These are phyloP conservation scores for Nesometra sesokonis DNA, from an alignment of 35 echinoderm and acorn worm genomes.

Conservation along the genomic window DNA sequence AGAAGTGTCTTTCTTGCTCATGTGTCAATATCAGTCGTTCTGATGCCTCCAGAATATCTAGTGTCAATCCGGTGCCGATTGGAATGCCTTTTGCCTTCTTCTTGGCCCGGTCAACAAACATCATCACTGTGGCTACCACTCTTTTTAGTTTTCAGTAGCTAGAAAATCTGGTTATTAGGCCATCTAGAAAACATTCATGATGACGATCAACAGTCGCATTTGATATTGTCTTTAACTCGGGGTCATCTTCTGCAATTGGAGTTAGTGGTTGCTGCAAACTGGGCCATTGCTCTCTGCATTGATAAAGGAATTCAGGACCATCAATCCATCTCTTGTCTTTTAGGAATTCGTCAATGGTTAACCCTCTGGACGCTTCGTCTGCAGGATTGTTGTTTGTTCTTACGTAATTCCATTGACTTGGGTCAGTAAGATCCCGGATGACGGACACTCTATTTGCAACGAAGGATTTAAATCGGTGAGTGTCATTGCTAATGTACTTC, in stretches of 20 bases:
- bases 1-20: constrained; percentile 10
- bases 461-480: too few species aligned
- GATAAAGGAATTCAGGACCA: constrained; percentile 2
- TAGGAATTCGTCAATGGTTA: background rate
- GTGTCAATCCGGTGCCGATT: background rate
- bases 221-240: background rate
- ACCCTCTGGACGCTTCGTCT: too few species aligned
- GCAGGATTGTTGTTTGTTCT: too few species aligned
- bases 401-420: too few species aligned
- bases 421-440: too few species aligned
- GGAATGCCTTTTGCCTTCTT: background rate
- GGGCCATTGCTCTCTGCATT: background rate
- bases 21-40: constrained; percentile 16
- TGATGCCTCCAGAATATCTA: constrained; percentile 16
- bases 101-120: background rate
- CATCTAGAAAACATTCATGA: background rate
- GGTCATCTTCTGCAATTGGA: background rate
- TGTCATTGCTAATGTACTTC: too few species aligned
- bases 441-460: too few species aligned
- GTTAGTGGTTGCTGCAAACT: background rate
- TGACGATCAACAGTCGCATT: background rate
- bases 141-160: constrained; percentile 7
- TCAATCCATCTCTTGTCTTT: constrained; percentile 1
- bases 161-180: background rate
- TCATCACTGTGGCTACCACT: background rate